These are phyloP conservation scores for Stegophylla sp. DNA, from an alignment of 2,888 invertebrate species.

Conservation along the genomic window DNA sequence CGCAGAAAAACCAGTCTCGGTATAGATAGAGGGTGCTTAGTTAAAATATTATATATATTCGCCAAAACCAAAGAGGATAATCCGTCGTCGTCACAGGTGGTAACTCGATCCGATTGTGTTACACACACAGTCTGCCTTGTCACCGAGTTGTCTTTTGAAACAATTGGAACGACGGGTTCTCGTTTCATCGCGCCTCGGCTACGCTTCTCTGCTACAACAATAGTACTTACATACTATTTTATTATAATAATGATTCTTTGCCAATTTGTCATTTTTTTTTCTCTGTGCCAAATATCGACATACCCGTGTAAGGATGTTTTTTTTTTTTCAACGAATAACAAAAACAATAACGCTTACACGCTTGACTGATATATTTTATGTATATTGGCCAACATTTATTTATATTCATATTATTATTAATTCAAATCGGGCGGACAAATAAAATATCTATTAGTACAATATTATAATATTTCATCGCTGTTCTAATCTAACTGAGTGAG, in stretches of 20 bases:
- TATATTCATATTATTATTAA: too few relatives aligned
- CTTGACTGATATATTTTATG: too few relatives aligned
- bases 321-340: neutral
- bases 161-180: conserved; percentile 57
- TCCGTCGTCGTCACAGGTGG: conserved; percentile 58
- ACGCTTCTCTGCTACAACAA: too few relatives aligned
- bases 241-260: conserved; percentile 21
- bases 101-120: conserved; percentile 57
- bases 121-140: conserved; percentile 57
- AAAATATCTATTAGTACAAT: too few relatives aligned
- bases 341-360: neutral
- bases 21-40: conserved; percentile 47
- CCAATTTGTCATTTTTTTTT: conserved; percentile 15
- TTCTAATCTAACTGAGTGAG: too few relatives aligned
- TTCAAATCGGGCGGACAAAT: too few relatives aligned
- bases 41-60: conserved; percentile 42
- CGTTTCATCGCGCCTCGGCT: conserved; percentile 47
- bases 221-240: neutral
- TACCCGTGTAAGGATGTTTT: neutral
- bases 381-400: too few relatives aligned
- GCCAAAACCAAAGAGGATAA: conserved; percentile 58
- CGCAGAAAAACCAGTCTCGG: conserved; percentile 54
- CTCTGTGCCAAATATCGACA: neutral
- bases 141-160: conserved; percentile 50
- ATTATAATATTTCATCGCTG: too few relatives aligned